Evolutionary conservation across 2,888 invertebrate species (phyloP), one percentile per base, ranked within the genome.

Genomic region (Sylvicola cinctus): DNA sequence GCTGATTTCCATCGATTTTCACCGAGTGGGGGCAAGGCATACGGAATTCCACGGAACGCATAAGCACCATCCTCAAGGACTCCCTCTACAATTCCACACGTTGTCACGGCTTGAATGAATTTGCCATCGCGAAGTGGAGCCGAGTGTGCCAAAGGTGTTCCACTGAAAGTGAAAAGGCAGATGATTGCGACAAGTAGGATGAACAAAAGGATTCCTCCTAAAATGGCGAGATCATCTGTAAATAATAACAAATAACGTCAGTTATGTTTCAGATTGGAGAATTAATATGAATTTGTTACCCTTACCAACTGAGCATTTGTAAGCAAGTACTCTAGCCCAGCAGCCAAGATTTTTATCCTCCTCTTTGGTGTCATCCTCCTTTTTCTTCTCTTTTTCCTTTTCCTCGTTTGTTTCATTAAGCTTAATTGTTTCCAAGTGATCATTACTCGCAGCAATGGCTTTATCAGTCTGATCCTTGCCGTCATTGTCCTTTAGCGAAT

Each of bases 11-110:
- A 84, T 41, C 84, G 66, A 30, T 66, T 63, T 16, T 71, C 66
- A 3, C 63, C 68, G 1, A 74, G 48, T 0, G 84, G 84, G 4
- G 80, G 74, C 15, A 70, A 54, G 3, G 84, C 84, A 51, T 77
- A 85, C 0, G 84, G 84, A 38, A 85, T 75, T 35, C 81, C 80
- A 31, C 75, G 71, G 56, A 84, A 85, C 11, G 77, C 77, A 45
- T 74, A 77, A 1, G 74, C 76, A 26, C 76, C 74, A 46, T 81
- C 79, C 46, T 81, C 76, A 39, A 78, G 59, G 29, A 78, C 55
- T 13, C 84, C 85, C 57, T 84, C 76, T 16, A 83, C 74, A 39
- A 63, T 64, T 33, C 85, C 85, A 49, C 85, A 85, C 27, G 74
- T 66, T 2, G 81, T 78, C 30, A 74, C 65, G 0, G 83, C 74